Base-by-base conservation (phyloP, 2,888 invertebrate species). In the Graphium colonna region DNA sequence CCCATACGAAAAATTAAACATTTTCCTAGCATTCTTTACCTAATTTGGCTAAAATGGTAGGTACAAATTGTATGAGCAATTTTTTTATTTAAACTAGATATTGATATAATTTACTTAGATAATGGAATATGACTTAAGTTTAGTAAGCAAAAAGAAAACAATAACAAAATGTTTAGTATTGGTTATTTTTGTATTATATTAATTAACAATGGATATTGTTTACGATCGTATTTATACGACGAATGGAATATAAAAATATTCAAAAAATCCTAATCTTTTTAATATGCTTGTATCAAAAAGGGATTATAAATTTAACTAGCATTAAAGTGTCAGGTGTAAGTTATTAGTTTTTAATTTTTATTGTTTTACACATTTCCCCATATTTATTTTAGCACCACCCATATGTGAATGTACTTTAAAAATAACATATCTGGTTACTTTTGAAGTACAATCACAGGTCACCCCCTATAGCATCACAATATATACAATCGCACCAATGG, bases 31-130 rank as follows among this genome's bases (percentile, higher is more conserved):
- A 59, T 60, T 33, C 10, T 59, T 68, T 64, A 62, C 68, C 75
- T 72, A 68, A 82, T 77, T 86, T 80, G 68, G 73, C 82, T 82
- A 84, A 74, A 71, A 76, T 70, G 75, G 65, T 67, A 71, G 77
- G 77, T 83, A 86, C 71, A 84, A 85, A 83, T 87, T 82, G 77
- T 79, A 81, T 87, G 88, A 88, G 88, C 88, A 88, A 88, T 83
- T 68, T 73, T n/a, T 72, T 66, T 77, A 80, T 80, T 76, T 78
- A 79, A 71, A 74, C 80, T 84, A 82, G 69, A 74, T 71, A 64
- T 76, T 72, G 75, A 77, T 76, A 82, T 73, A 81, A 75, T 81
- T 83, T 81, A 81, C 82, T 82, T 82, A 83, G 78, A 74, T 82
- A 85, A 86, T 88, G 87, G 87, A 88, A 87, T 88, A 86, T 78